phyloP scores from a whole-genome alignment of 2,888 invertebrate species.

The Linnaemya vulpina region DNA sequence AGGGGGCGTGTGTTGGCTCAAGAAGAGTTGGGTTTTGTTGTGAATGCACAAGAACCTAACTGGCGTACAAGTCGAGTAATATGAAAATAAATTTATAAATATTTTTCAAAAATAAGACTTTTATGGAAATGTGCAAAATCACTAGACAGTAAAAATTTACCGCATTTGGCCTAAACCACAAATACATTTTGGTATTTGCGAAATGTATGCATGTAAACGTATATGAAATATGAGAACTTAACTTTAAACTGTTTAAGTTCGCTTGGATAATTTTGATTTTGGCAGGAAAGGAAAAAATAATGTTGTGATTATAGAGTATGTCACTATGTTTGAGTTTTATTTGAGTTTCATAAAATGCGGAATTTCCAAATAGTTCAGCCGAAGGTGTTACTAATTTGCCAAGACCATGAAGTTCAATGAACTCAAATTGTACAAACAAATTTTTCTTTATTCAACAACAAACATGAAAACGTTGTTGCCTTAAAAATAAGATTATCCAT shows the following conservation, averaged over 20 bases:
- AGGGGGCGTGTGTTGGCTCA: background rate
- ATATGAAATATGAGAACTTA: conserved; percentile 13
- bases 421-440: background rate
- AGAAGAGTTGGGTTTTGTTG: conserved; percentile 4
- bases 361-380: background rate
- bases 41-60: conserved; percentile 10
- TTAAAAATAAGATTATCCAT: no score
- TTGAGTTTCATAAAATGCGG: background rate
- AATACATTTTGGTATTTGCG: conserved; percentile 19
- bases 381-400: background rate
- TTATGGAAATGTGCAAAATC: conserved; percentile 59
- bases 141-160: conserved; percentile 69
- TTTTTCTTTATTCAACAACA: no score
- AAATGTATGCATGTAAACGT: background rate
- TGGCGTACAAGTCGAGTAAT: conserved; percentile 34
- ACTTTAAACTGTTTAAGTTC: conserved; percentile 20
- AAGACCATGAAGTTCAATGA: background rate
- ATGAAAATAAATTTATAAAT: conserved; percentile 25
- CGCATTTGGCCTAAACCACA: conserved; percentile 53
- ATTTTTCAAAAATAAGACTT: conserved; percentile 9
- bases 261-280: conserved; percentile 19
- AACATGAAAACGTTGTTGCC: no score
- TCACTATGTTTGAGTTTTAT: background rate
- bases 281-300: background rate
- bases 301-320: background rate